Evolutionary conservation across 2,113 vertebrate species (phyloP).

Genomic region (Carassius gibelio): DNA sequence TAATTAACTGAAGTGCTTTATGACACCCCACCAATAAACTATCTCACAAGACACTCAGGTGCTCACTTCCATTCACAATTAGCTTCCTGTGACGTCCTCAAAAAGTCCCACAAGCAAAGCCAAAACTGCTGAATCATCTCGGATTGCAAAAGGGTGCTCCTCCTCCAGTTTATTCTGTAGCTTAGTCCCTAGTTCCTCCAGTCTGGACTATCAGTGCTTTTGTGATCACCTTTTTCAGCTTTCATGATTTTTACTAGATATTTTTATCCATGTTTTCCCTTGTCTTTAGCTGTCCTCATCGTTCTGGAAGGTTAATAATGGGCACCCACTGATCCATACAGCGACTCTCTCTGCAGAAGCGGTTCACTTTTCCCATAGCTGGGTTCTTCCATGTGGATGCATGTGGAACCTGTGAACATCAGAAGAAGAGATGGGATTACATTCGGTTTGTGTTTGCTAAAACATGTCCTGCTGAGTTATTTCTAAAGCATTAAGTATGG

Average conservation of each 20-base stretch:
- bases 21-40: slow-evolving; percentile 12
- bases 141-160: slow-evolving; percentile 52
- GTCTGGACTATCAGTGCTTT: slow-evolving; percentile 19
- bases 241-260: slow-evolving; percentile 31
- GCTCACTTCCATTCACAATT: slow-evolving; percentile 40
- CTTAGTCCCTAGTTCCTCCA: slow-evolving; percentile 40
- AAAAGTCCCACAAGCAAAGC: slow-evolving; percentile 53
- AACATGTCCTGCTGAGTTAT: background rate
- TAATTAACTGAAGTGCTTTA: slow-evolving; percentile 34
- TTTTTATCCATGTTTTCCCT: slow-evolving; percentile 38
- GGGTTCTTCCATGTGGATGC: slow-evolving; percentile 86
- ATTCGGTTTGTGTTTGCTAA: background rate
- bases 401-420: slow-evolving; percentile 81
- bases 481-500: background rate
- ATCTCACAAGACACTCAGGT: slow-evolving; percentile 3
- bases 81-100: slow-evolving; percentile 28
- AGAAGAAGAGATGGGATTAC: slow-evolving; percentile 47
- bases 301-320: slow-evolving; percentile 90
- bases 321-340: slow-evolving; percentile 96
- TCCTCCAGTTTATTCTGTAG: slow-evolving; percentile 59
- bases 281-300: slow-evolving; percentile 75
- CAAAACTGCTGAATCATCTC: slow-evolving; percentile 55
- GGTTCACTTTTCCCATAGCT: slow-evolving; percentile 88
- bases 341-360: slow-evolving; percentile 93
- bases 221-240: slow-evolving; percentile 53